Conservation (phyloP, 2,888 invertebrate genomes). For the Neocrepidodera transversa region DNA sequence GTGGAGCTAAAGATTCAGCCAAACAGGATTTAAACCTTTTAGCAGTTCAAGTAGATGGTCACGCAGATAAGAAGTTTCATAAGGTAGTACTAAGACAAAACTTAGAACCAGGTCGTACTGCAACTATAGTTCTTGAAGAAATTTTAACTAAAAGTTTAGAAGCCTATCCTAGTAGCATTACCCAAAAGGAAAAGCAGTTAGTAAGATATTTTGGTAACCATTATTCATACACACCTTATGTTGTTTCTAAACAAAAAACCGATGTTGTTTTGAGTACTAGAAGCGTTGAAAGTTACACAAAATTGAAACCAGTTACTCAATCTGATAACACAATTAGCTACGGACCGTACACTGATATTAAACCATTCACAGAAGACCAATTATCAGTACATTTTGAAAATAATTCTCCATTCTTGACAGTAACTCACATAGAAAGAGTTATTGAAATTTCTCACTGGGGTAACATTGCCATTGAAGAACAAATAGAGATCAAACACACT, state of each 20-base stretch:
- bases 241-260: conserved; percentile 81
- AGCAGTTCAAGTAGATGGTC: conserved; percentile 62
- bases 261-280: conserved; percentile 73
- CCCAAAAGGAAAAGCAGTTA: conserved; percentile 93
- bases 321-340: conserved; percentile 84
- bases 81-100: conserved; percentile 65
- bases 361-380: conserved; percentile 66
- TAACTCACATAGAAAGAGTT: conserved; percentile 75
- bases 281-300: conserved; percentile 82
- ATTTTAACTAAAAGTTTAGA: conserved; percentile 77
- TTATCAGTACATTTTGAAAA: conserved; percentile 92
- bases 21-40: conserved; percentile 65
- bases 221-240: conserved; percentile 85
- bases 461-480: conserved; percentile 96
- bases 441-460: conserved; percentile 99
- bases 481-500: conserved; percentile 88
- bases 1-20: conserved; percentile 72
- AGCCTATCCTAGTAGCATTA: conserved; percentile 88
- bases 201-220: conserved; percentile 87
- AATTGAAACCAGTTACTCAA: conserved; percentile 80
- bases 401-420: conserved; percentile 94
- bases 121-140: conserved; percentile 71
- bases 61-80: conserved; percentile 53
- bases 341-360: conserved; percentile 85
- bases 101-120: conserved; percentile 66